These are phyloP conservation scores for Aphidius ervi DNA, from an alignment of 1,140 invertebrate species.

Conservation along the genomic window DNA sequence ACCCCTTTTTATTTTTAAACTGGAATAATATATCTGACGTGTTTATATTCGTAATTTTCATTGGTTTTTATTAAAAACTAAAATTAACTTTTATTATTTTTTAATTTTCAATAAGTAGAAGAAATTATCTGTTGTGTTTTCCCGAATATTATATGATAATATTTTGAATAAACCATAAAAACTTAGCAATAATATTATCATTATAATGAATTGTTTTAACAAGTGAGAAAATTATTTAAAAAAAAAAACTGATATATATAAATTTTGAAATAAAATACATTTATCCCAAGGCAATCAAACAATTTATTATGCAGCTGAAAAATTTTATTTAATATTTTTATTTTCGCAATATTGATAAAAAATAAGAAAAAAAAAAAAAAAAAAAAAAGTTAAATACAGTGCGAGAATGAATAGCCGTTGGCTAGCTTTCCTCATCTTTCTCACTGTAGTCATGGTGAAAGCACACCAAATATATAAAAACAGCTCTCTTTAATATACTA, in stretches of 20 bases:
- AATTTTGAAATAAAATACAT: too few species aligned
- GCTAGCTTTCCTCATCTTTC: conserved; percentile 37
- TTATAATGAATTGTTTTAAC: too few species aligned
- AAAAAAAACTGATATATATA: not conserved
- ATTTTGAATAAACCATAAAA: too few species aligned
- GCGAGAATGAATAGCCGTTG: conserved; percentile 25
- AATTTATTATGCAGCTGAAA: conserved; percentile 8
- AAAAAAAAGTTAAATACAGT: not conserved
- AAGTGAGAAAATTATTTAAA: not conserved
- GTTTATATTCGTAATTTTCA: conserved; percentile 2
- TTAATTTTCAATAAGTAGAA: not conserved
- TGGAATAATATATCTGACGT: conserved; percentile 16
- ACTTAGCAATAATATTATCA: too few species aligned
- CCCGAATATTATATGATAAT: too few species aligned
- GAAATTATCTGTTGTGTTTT: too few species aligned
- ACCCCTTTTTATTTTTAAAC: not conserved
- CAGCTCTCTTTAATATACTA: too few species aligned
- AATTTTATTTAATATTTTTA: conserved; percentile 5
- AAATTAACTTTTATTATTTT: not conserved
- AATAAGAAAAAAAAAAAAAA: too few species aligned
- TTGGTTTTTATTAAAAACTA: not conserved
- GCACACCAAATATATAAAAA: conserved; percentile 24
- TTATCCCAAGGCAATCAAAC: conserved; percentile 14
- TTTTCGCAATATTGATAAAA: not conserved
- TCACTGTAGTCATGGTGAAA: conserved; percentile 32